phyloP scores from a whole-genome alignment of 2,888 invertebrate species.

The Drosophila acutilabella region DNA sequence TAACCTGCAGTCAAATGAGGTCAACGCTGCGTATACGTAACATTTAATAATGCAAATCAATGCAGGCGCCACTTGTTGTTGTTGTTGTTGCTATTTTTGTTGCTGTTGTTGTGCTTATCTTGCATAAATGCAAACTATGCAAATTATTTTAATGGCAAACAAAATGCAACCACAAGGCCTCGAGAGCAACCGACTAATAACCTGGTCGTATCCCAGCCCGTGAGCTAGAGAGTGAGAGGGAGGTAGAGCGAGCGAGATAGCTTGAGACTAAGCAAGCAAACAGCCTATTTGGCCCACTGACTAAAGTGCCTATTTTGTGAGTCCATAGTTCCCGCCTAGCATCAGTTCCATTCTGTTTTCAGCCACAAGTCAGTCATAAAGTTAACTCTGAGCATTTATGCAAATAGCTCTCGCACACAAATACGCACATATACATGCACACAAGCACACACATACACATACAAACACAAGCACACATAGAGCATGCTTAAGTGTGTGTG shows the following conservation, averaged over 20 bases:
- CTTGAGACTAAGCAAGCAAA: conserved; percentile 32
- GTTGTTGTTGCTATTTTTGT: conserved; percentile 2
- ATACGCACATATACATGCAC: no score
- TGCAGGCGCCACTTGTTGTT: conserved; percentile 39
- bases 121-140: conserved; percentile 62
- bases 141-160: conserved; percentile 70
- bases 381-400: conserved; percentile 66
- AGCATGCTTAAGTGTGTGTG: conserved; percentile 15
- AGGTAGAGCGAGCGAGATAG: neutral
- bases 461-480: no score
- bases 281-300: conserved; percentile 8
- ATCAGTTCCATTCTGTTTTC: conserved; percentile 14
- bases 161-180: conserved; percentile 52
- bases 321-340: conserved; percentile 9
- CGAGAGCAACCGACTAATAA: conserved; percentile 52
- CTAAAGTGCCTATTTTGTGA: conserved; percentile 18
- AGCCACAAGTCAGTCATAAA: conserved; percentile 68
- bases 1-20: conserved; percentile 47
- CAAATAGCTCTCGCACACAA: conserved; percentile 46
- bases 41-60: conserved; percentile 70
- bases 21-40: conserved; percentile 63
- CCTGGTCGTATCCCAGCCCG: conserved; percentile 35
- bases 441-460: no score
- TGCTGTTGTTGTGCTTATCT: conserved; percentile 32
- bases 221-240: neutral